Evolutionary conservation across 2,797 vertebrate genomes (phyloP), one percentile per base, ranked within the genome.

Genomic region (Falco concolor): DNA sequence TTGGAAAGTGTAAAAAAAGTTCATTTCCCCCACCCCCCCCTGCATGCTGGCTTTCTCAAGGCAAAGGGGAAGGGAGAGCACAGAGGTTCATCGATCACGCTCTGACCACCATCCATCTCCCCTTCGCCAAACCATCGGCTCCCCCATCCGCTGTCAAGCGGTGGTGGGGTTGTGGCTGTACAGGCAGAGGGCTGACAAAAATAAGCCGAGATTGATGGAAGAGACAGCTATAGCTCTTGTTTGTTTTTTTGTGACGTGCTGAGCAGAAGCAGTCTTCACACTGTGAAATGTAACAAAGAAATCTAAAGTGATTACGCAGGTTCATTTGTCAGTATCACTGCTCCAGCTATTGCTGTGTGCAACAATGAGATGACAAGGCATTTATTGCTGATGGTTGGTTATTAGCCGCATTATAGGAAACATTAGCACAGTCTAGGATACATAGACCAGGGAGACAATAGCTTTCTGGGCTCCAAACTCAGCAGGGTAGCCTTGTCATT

Each of bases 251-350:
- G 96, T 97, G 96, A 95, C 97, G 54, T 97, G 98, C 98, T 98
- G 98, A 98, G 98, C 89, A 63, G 97, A 98, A 98, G 97, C 98
- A 96, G 96, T 98, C 97, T 98, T 98, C 98, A 98, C 97, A 98
- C 98, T 98, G 98, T 96, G 98, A 98, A 97, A 98, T 97, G 97
- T 96, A 98, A 98, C 98, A 98, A 98, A 98, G 98, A 98, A 98
- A 98, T 96, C 96, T 95, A 88, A 98, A 98, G 97, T 97, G 98
- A 98, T 98, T 98, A 97, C 90, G 77, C 94, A 83, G 97, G 97
- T 98, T 98, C 98, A 98, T 98, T 98, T 98, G 95, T 98, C 98
- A 98, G 97, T 97, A 98, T 97, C 96, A 75, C 87, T 94, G 97
- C 97, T 98, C 95, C 94, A 96, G 97, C 97, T 93, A 98, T 97